Base-by-base conservation (phyloP, 2,888 invertebrate genomes). In the Hetaerina titia region DNA sequence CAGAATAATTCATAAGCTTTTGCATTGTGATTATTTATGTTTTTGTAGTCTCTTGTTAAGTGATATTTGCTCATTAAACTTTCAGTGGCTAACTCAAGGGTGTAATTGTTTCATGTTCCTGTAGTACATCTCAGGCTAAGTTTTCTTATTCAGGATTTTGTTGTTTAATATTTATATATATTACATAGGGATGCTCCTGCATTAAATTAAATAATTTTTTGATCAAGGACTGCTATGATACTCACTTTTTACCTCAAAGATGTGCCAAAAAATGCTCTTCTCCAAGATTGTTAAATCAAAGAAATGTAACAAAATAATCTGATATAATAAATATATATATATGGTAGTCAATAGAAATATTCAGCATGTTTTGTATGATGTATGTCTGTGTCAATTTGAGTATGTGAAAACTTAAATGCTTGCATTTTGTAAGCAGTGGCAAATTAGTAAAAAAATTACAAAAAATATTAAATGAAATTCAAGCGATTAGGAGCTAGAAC, bases 361-460 rank as follows among this genome's bases (percentile, higher is more conserved):
- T 92, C 92, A 74, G 92, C 92, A 92, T 92, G 92, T 92, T 92
- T 92, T 92, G 92, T 92, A 92, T 56, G 45, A 92, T 92, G 92
- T 92, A 74, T 92, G 92, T 92, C 64, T 92, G 92, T 92, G 92
- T 92, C 92, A 92, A 31, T 92, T 92, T 92, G 92, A n/a, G 92
- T 74, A 92, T 92, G 92, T 92, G 74, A 64, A 92, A 74, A 31
- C 69, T 92, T 56, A 92, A 92, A 69, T 92, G 92, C 92, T 92
- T 92, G 69, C 92, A 31, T 74, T 90, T 74, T 74, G 92, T 92
- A 56, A 92, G 92, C 56, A 92, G 13, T 56, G 74, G 19, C 60
- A 92, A 92, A 74, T 74, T 92, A 57, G 19, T 56, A 74, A 74
- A 90, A 90, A 92, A 74, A 74, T 63, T 74, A 74, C 11, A 15